These are phyloP conservation scores for Notolepis coatsorum DNA, from an alignment of 2,797 vertebrate species.

Conservation along the genomic window DNA sequence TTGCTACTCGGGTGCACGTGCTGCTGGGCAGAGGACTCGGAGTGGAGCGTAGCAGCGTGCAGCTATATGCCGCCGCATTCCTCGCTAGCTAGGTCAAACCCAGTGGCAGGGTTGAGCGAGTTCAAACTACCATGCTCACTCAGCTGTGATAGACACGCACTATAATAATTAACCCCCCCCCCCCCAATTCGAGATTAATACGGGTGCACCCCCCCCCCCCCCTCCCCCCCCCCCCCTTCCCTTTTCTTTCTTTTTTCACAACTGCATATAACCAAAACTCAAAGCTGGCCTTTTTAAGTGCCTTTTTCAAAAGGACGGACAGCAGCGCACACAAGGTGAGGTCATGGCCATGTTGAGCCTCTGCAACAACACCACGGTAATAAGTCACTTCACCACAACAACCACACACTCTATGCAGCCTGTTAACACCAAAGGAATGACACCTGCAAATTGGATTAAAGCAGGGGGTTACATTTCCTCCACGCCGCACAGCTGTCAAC, in stretches of 20 bases:
- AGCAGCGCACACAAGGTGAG: too few relatives aligned
- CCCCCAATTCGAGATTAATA: too few relatives aligned
- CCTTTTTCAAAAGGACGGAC: too few relatives aligned
- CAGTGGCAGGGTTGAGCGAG: slow-evolving; percentile 21
- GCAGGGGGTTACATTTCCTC: slow-evolving; percentile 27
- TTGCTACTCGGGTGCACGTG: slow-evolving; percentile 52
- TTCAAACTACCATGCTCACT: slow-evolving; percentile 17
- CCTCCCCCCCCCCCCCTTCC: too few relatives aligned
- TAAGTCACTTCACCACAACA: background rate
- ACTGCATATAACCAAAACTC: too few relatives aligned
- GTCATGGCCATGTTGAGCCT: too few relatives aligned
- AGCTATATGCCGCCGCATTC: slow-evolving; percentile 30
- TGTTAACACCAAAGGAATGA: slow-evolving; percentile 9
- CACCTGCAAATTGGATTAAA: slow-evolving; percentile 51
- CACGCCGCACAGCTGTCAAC: slow-evolving; percentile 54
- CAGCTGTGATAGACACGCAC: background rate
- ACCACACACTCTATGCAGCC: slow-evolving; percentile 4
- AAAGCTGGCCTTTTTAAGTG: too few relatives aligned
- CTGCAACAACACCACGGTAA: slow-evolving; percentile 12
- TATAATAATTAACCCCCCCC: background rate
- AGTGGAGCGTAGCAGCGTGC: slow-evolving; percentile 27
- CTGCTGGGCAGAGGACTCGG: slow-evolving; percentile 50
- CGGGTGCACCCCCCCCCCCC: too few relatives aligned
- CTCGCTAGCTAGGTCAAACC: slow-evolving; percentile 26
- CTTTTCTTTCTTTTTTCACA: too few relatives aligned